A percentile compares a stretch with the other conserved stretches of the same genome.
Conservation (phyloP, 1,140 invertebrate genomes). For the Diachasma alloeum region DNA sequence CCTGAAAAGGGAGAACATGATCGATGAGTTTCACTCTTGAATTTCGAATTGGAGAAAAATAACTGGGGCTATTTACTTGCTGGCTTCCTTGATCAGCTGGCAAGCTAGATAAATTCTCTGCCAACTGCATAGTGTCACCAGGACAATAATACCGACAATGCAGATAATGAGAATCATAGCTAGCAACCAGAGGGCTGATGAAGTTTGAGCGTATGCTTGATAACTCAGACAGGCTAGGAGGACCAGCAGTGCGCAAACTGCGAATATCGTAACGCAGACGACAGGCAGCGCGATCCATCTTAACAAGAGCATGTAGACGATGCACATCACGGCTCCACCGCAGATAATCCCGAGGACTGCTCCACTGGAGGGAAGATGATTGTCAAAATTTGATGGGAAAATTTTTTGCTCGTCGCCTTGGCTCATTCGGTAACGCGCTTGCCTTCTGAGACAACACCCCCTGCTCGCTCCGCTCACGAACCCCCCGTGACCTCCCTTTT, state of each 20-base stretch:
- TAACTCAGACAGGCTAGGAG: conserved; percentile 50
- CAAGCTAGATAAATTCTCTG: conserved; percentile 88
- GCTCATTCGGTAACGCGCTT: no score
- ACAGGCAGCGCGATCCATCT: conserved; percentile 86
- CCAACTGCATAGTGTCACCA: conserved; percentile 85
- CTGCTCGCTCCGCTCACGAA: no score
- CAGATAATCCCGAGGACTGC: conserved; percentile 74
- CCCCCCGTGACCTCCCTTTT: no score
- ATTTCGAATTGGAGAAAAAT: neutral
- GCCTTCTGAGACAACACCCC: no score
- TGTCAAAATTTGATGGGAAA: no score
- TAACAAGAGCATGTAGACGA: conserved; percentile 89
- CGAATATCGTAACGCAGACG: conserved; percentile 85
- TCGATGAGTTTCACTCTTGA: no score
- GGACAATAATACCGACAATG: conserved; percentile 73
- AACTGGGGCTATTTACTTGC: conserved; percentile 69
- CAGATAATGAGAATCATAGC: conserved; percentile 74
- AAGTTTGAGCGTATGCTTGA: neutral
- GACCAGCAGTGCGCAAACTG: conserved; percentile 73
- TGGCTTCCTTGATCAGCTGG: conserved; percentile 88
- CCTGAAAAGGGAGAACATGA: conserved; percentile 63
- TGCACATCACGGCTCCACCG: conserved; percentile 74
- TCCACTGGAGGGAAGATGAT: conserved; percentile 61
- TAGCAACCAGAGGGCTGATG: conserved; percentile 73
- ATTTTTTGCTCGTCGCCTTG: no score